These are phyloP conservation scores for Cephus sareptanus DNA, from an alignment of 2,888 invertebrate genomes.

Conservation along the genomic window DNA sequence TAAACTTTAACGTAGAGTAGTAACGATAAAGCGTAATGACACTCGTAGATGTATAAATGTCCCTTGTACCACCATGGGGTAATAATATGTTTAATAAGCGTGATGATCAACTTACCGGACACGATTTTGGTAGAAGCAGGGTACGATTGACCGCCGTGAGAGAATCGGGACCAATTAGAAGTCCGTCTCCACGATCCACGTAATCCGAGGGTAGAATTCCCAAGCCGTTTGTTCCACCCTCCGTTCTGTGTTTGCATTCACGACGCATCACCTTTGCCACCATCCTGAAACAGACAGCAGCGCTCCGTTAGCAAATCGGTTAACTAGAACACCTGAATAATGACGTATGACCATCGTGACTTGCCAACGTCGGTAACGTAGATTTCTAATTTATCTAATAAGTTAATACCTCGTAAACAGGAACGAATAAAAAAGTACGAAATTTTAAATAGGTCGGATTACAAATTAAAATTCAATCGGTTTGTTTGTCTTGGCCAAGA, in stretches of 20 bases:
- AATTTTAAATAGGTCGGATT: too few relatives aligned
- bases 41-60: too few relatives aligned
- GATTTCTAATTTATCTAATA: not conserved
- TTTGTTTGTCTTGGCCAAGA: too few relatives aligned
- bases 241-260: conserved; percentile 55
- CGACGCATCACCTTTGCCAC: conserved; percentile 52
- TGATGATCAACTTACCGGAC: conserved; percentile 44
- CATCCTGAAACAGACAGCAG: conserved; percentile 39
- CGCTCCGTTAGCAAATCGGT: too few relatives aligned
- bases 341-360: too few relatives aligned
- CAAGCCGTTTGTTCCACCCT: conserved; percentile 48
- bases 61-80: too few relatives aligned
- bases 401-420: not conserved
- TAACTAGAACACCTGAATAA: too few relatives aligned
- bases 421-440: too few relatives aligned
- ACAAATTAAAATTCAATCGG: too few relatives aligned
- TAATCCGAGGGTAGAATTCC: conserved; percentile 60
- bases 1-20: too few relatives aligned
- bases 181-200: conserved; percentile 56
- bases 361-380: not conserved
- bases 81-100: too few relatives aligned
- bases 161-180: conserved; percentile 58
- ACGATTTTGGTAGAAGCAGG: conserved; percentile 52
- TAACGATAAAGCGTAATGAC: too few relatives aligned
- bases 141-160: conserved; percentile 50